Evolutionary conservation across 2,888 invertebrate species (phyloP).

Genomic region (Rotaria macrura): DNA sequence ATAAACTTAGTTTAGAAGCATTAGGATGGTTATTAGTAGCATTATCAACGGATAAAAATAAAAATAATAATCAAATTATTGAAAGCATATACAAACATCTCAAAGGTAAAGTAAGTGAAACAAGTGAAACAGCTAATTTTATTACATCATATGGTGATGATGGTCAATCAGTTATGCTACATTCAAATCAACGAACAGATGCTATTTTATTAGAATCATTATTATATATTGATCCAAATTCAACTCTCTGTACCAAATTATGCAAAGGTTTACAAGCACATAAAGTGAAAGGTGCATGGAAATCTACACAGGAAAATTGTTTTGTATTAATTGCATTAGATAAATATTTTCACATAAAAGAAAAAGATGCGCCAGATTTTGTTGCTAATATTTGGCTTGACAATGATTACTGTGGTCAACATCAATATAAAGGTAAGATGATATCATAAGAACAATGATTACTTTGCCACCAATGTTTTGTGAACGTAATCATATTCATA

Average conservation of each 20-base stretch:
- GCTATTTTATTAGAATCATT: conserved; percentile 9
- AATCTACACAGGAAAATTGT: conserved; percentile 20
- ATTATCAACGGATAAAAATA: neutral
- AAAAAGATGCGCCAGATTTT: conserved; percentile 8
- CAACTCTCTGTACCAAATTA: neutral
- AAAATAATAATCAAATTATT: neutral
- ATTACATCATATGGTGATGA: conserved; percentile 16
- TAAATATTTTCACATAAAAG: conserved; percentile 13
- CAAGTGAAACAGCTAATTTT: conserved; percentile 16
- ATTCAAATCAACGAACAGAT: conserved; percentile 18
- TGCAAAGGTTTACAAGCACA: conserved; percentile 19
- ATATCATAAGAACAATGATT: neutral
- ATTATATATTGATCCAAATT: conserved; percentile 10
- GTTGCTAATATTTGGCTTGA: conserved; percentile 11
- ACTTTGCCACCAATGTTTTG: too few relatives aligned
- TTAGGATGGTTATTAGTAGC: neutral
- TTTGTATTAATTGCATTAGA: conserved; percentile 17
- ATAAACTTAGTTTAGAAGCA: conserved; percentile 20
- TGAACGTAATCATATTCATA: too few relatives aligned
- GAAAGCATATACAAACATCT: neutral
- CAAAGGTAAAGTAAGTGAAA: conserved; percentile 14
- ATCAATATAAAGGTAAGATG: conserved; percentile 5
- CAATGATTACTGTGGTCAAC: conserved; percentile 19
- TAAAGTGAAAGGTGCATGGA: conserved; percentile 17
- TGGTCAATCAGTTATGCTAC: conserved; percentile 10